Evolutionary conservation across 1,140 invertebrate genomes (phyloP).

Genomic region (Drosophila santomea): DNA sequence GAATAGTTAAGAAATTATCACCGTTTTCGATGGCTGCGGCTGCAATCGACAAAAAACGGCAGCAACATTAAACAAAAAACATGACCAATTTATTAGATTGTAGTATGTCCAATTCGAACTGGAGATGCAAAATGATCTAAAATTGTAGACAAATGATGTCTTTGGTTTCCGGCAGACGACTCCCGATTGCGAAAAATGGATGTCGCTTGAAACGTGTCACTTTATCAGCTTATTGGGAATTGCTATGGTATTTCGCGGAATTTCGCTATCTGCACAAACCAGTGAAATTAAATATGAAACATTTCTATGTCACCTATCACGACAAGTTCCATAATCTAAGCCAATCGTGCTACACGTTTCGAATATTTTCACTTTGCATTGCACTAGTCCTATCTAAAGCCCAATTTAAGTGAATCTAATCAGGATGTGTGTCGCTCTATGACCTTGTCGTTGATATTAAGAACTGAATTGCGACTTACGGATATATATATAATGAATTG

Average conservation of each 20-base stretch:
- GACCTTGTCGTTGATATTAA: background rate
- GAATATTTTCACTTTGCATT: background rate
- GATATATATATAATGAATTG: background rate
- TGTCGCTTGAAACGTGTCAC: slow-evolving; percentile 36
- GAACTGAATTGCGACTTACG: background rate
- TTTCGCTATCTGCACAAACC: slow-evolving; percentile 45
- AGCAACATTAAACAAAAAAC: slow-evolving; percentile 21
- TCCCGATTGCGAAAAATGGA: slow-evolving; percentile 20
- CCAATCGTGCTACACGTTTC: slow-evolving; percentile 9
- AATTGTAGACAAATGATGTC: slow-evolving; percentile 13
- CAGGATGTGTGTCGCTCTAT: background rate
- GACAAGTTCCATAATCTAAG: slow-evolving; percentile 3
- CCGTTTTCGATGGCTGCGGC: slow-evolving; percentile 56
- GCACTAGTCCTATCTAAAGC: slow-evolving; percentile 6
- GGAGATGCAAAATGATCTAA: slow-evolving; percentile 32
- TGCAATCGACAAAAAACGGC: slow-evolving; percentile 40
- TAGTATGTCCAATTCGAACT: slow-evolving; percentile 15
- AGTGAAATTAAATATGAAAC: slow-evolving; percentile 45
- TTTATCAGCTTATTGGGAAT: slow-evolving; percentile 51
- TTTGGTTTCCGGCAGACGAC: slow-evolving; percentile 27
- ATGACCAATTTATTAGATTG: slow-evolving; percentile 25
- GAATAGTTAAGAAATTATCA: slow-evolving; percentile 69
- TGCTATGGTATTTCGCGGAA: slow-evolving; percentile 44
- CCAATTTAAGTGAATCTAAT: slow-evolving; percentile 1
- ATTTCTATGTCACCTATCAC: slow-evolving; percentile 15